phyloP scores from a whole-genome alignment of 2,113 vertebrate genomes.

The Dinomys branickii region DNA sequence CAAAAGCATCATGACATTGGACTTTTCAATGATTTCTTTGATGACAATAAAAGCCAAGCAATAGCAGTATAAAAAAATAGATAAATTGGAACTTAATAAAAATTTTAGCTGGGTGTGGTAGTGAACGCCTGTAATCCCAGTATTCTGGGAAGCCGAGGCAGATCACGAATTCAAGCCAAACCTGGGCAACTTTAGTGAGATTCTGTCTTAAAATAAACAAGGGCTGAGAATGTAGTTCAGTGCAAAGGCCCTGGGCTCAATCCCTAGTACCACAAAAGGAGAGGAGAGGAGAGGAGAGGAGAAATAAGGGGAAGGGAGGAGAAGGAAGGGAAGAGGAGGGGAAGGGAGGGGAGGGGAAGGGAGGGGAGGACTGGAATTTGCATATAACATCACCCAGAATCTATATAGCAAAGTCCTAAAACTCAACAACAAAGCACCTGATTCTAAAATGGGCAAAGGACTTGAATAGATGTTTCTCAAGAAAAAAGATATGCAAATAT shows the following conservation, averaged over 20 bases:
- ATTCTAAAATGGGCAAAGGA: too few species aligned
- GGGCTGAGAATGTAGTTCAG: neutral
- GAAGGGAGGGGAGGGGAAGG: too few species aligned
- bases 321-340: neutral
- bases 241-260: neutral
- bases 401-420: neutral
- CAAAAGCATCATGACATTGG: neutral
- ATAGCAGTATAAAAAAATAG: neutral
- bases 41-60: neutral
- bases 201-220: neutral
- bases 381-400: neutral
- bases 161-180: neutral
- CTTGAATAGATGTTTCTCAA: neutral
- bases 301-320: neutral
- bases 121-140: neutral
- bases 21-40: neutral
- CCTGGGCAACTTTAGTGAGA: neutral
- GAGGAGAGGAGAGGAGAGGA: neutral
- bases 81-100: neutral
- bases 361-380: too few species aligned
- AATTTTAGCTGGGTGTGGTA: neutral
- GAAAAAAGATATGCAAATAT: neutral
- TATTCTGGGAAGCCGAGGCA: neutral
- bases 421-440: neutral
- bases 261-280: neutral